A percentile compares a stretch with the other conserved stretches of the same genome.
phyloP scores from a whole-genome alignment of 2,888 invertebrate species.

The Rhingia campestris region DNA sequence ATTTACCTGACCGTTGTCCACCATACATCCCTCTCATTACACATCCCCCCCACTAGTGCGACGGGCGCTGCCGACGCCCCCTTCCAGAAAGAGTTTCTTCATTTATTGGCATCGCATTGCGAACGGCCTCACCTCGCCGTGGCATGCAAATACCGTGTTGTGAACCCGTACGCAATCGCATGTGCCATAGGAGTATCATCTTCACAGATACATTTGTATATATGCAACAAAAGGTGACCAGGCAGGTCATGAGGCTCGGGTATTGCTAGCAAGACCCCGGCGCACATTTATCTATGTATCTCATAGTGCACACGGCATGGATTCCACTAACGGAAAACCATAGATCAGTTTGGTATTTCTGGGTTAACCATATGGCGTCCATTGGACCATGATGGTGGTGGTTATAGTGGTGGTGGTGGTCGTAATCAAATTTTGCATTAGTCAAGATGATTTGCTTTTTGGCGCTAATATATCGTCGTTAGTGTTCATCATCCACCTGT shows the following conservation, averaged over 20 bases:
- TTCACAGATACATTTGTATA: slow-evolving; percentile 40
- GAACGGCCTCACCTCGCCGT: slow-evolving; percentile 63
- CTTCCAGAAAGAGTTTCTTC: slow-evolving; percentile 54
- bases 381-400: not conserved
- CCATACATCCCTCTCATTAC: slow-evolving; percentile 49
- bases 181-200: slow-evolving; percentile 67
- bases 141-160: slow-evolving; percentile 72
- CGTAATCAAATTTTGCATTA: slow-evolving; percentile 74
- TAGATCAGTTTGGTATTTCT: slow-evolving; percentile 72
- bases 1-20: slow-evolving; percentile 67
- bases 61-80: slow-evolving; percentile 13
- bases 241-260: slow-evolving; percentile 59
- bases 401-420: slow-evolving; percentile 52
- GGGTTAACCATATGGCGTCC: slow-evolving; percentile 50
- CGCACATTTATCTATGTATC: slow-evolving; percentile 68
- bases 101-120: slow-evolving; percentile 68
- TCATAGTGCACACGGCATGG: slow-evolving; percentile 70
- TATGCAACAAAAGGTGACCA: slow-evolving; percentile 68
- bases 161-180: slow-evolving; percentile 72
- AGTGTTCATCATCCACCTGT: slow-evolving; percentile 74
- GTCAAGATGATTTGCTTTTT: slow-evolving; percentile 74
- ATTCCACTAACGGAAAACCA: slow-evolving; percentile 73
- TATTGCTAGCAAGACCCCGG: slow-evolving; percentile 49
- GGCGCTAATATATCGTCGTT: slow-evolving; percentile 74
- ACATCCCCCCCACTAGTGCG: slow-evolving; percentile 8